Evolutionary conservation across 1,140 invertebrate species (phyloP).

Genomic region (Drosophila leontia): DNA sequence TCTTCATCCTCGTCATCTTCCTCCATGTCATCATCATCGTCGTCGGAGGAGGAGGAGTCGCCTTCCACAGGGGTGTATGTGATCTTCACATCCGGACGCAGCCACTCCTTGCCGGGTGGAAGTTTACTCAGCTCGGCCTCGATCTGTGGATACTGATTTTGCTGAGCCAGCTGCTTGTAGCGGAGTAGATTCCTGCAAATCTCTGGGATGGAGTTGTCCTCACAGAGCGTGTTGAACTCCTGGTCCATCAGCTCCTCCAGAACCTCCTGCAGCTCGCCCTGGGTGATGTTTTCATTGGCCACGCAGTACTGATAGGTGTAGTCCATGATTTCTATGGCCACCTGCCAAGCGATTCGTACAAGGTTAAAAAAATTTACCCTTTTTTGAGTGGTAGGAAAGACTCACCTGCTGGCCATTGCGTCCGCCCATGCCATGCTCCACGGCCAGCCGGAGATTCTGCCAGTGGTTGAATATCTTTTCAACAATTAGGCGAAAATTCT

Average conservation of each 20-base stretch:
- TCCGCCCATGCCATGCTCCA: conserved; percentile 89
- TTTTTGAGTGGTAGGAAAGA: not conserved
- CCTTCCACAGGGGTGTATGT: conserved; percentile 66
- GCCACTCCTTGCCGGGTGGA: conserved; percentile 83
- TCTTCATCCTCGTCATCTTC: conserved; percentile 64
- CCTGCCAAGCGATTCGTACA: conserved; percentile 78
- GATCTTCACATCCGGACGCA: conserved; percentile 81
- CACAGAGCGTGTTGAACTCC: conserved; percentile 88
- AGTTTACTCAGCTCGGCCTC: conserved; percentile 82
- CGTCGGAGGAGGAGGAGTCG: conserved; percentile 85
- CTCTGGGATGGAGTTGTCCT: conserved; percentile 87
- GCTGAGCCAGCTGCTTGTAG: conserved; percentile 84
- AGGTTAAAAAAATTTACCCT: conserved; percentile 53
- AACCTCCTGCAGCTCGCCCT: conserved; percentile 87
- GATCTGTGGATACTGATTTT: conserved; percentile 83
- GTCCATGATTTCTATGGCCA: conserved; percentile 87
- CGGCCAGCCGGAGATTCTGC: conserved; percentile 88
- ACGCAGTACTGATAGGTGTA: conserved; percentile 87
- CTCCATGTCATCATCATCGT: conserved; percentile 85
- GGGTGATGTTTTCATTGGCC: conserved; percentile 86
- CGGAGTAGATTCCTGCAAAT: conserved; percentile 85
- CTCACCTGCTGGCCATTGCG: conserved; percentile 87
- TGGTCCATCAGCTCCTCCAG: conserved; percentile 88
- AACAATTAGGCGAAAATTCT: conserved; percentile 86
- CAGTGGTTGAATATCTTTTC: conserved; percentile 88